These are phyloP conservation scores for Calliscelio sp. DNA, from an alignment of 2,888 invertebrate genomes.

Conservation along the genomic window DNA sequence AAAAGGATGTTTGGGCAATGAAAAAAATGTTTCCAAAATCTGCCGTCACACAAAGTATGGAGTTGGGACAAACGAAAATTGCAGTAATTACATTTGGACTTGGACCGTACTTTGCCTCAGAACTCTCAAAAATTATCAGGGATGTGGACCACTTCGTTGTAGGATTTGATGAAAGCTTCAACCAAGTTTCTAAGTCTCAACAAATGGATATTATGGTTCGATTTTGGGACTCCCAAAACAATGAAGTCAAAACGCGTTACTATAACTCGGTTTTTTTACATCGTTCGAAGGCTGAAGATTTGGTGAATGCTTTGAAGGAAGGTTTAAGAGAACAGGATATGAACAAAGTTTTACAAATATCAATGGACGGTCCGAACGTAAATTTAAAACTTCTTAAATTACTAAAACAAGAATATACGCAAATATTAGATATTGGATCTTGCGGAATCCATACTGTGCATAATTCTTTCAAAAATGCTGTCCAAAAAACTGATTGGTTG, in stretches of 20 bases:
- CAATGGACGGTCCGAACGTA: constrained; percentile 73
- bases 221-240: constrained; percentile 73
- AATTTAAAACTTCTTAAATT: constrained; percentile 65
- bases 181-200: constrained; percentile 69
- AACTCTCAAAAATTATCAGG: constrained; percentile 2
- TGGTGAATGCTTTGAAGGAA: constrained; percentile 63
- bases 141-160: constrained; percentile 42
- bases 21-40: constrained; percentile 21
- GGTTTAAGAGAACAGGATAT: constrained; percentile 46
- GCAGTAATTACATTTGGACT: constrained; percentile 15
- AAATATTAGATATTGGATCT: constrained; percentile 69
- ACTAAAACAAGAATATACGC: constrained; percentile 14
- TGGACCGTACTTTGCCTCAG: constrained; percentile 2
- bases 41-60: constrained; percentile 62
- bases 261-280: constrained; percentile 72
- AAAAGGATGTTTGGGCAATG: constrained; percentile 1
- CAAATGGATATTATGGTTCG: constrained; percentile 78
- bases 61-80: constrained; percentile 13
- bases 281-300: constrained; percentile 69
- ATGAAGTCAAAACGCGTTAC: constrained; percentile 74
- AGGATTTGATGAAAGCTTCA: constrained; percentile 73
- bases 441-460: constrained; percentile 79
- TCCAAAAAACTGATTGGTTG: constrained; percentile 73
- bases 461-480: constrained; percentile 77
- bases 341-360: constrained; percentile 70